Percentiles rank a stretch among this genome's conserved stretches.
phyloP scores from a whole-genome alignment of 2,797 vertebrate species.

The Coracias cyanogaster region DNA sequence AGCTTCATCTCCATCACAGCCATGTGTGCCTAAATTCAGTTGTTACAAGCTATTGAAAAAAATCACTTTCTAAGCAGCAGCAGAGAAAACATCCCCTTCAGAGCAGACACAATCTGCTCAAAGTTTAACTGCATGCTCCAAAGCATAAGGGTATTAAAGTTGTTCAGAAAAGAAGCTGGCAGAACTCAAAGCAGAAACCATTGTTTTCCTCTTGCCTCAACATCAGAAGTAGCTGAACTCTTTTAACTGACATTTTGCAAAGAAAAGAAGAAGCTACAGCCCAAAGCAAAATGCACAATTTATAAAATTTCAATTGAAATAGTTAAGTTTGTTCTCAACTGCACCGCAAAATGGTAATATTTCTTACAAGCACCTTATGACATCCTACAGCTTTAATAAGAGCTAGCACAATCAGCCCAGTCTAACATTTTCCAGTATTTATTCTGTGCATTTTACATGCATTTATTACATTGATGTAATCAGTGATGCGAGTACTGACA shows the following conservation, averaged over 20 bases:
- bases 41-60: not conserved
- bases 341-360: not conserved
- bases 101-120: not conserved
- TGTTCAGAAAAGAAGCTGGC: constrained; percentile 27
- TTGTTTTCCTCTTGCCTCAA: constrained; percentile 38
- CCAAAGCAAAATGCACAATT: not conserved
- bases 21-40: not conserved
- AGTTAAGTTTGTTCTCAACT: not conserved
- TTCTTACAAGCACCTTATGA: not conserved
- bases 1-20: not conserved
- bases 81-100: constrained; percentile 10
- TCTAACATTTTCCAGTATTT: not conserved
- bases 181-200: constrained; percentile 40
- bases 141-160: constrained; percentile 11
- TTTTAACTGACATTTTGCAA: not conserved
- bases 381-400: not conserved
- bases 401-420: not conserved
- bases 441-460: not conserved
- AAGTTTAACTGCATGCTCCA: constrained; percentile 39
- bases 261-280: not conserved
- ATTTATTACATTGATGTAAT: not conserved
- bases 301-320: not conserved
- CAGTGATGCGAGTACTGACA: not conserved
- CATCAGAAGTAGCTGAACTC: constrained; percentile 1
- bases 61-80: constrained; percentile 14